Evolutionary conservation across 2,797 vertebrate species (phyloP).

Genomic region (Spheniscus humboldti): DNA sequence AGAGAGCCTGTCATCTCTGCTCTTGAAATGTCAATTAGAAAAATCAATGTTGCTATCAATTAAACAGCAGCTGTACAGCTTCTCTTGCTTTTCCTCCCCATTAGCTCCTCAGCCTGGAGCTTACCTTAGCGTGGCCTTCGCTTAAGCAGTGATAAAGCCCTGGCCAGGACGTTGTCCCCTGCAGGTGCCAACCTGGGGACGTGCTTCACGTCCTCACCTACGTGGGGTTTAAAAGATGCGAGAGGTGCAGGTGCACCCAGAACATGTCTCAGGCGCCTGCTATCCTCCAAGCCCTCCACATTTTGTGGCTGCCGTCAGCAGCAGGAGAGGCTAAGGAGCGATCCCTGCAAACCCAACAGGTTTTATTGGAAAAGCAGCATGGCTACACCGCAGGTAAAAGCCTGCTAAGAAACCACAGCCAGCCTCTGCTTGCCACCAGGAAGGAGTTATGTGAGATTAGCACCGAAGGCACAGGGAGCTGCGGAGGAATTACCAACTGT

Average conservation of each 20-base stretch:
- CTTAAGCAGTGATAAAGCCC: neutral
- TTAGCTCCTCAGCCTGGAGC: neutral
- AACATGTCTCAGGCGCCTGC: neutral
- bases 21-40: neutral
- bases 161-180: neutral
- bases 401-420: neutral
- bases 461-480: neutral
- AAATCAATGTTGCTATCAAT: neutral
- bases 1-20: neutral
- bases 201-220: neutral
- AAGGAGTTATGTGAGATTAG: neutral
- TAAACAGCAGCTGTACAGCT: neutral
- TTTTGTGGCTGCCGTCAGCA: neutral
- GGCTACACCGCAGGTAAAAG: neutral
- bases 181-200: neutral
- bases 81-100: neutral
- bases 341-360: neutral
- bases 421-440: neutral
- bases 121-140: neutral
- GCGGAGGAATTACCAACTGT: neutral
- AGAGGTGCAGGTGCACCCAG: neutral
- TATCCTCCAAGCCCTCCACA: neutral
- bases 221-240: fast-evolving
- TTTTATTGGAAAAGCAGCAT: neutral
- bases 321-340: neutral